Evolutionary conservation across 2,113 vertebrate species (phyloP), one percentile per base, ranked within the genome.

Genomic region (Artemisiospiza belli): DNA sequence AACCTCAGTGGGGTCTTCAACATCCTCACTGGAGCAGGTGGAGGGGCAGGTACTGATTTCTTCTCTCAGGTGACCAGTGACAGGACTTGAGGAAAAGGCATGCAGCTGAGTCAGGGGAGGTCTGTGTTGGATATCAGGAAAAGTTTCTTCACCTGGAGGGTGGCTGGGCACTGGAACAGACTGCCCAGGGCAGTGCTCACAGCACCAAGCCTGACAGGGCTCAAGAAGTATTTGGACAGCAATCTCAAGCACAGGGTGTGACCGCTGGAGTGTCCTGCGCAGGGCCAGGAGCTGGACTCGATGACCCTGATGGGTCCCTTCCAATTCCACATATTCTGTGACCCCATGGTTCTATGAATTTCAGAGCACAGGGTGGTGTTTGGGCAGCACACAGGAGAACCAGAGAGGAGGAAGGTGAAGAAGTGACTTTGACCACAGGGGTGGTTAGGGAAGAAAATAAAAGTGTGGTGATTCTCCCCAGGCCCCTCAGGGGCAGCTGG

Each of bases 211-310:
- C 69, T 75, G 46, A 4, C 5, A 39, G 33, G 46, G 69, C 1
- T 46, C 24, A 14, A 39, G 37, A 17, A 24, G 10, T 0, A 1
- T 39, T 46, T 30, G 33, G 7, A 75, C 27, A 19, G n/a, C 0
- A 0, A 5, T 39, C 54, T 75, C 54, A 54, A 11, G 21, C 20
- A 18, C 24, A 3, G 0, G 23, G 7, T 7, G 27, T 28, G 31
- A 33, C 16, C 3, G 37, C 4, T 66, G 33, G 52, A 16, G 10
- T 46, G 54, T 18, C 6, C 69, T 68, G n/a, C 1, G 2, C 46
- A 46, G 2, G 16, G n/a, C 23, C 54, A 68, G 28, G 28, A 54
- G 24, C 5, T 75, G 69, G 9, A n/a, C 46, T 30, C 0, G 0
- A 13, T 39, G 54, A 30, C 0, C 39, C 33, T 22, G 16, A 18